Base-by-base conservation (phyloP, 2,113 vertebrate genomes). In the Melanotaenia duboulayi region DNA sequence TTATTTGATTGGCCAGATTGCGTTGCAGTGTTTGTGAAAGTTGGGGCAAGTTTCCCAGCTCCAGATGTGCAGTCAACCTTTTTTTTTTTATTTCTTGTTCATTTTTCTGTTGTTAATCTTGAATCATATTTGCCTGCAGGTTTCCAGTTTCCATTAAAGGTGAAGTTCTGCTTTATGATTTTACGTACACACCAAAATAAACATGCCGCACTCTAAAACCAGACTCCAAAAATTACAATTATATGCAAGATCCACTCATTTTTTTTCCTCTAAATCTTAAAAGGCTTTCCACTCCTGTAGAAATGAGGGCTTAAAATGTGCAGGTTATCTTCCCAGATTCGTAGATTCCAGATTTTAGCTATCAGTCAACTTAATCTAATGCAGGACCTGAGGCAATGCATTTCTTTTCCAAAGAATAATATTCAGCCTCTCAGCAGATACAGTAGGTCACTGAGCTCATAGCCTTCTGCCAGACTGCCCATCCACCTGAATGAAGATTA, bases 401-500 rank as follows among this genome's bases (percentile, higher is more conserved):
- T 78, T 83, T 77, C 74, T 80, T 83, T 78, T 81, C 40, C 37
- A 71, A 76, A 80, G 76, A 86, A 79, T 81, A 79, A 83, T 83
- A 80, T 84, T 76, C 74, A 62, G 46, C 59, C 75, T 77, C 76
- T 80, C 60, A 66, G 85, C 87, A 80, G 81, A 82, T 84, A 77
- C 78, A 75, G 83, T 56, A 71, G 89, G 87, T 88, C 79, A 76
- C 74, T 51, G 86, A 80, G 75, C 84, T 90, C 77, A 72, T 56
- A 65, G 79, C 80, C 76, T 76, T 56, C 74, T 9, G 62, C 82
- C 74, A 4, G 74, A 72, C 65, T 23, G 28, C 76, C 73, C 3
- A n/a, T 90, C 86, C 79, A 64, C 71, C 42, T 74, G 71, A 87
- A 88, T 87, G 80, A 90, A 92, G 89, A 92, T 92, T 87, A 86